Evolutionary conservation across 2,113 vertebrate genomes (phyloP).

Genomic region (Odobenus rosmarus): DNA sequence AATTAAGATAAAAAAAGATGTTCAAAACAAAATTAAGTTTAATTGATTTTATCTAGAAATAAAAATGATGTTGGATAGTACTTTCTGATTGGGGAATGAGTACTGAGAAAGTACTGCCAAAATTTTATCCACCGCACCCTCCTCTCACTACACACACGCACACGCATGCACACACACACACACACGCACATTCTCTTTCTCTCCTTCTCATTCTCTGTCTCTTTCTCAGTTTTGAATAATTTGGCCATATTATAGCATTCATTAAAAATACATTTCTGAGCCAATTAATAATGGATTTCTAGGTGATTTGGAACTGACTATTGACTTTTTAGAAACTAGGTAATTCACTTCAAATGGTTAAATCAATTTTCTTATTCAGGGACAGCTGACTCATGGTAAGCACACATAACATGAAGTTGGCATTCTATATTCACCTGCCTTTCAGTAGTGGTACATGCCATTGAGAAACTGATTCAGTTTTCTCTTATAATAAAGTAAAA

Average conservation of each 20-base stretch:
- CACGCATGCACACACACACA: not conserved
- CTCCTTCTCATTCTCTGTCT: not conserved
- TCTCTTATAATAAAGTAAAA: not conserved
- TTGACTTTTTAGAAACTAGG: not conserved
- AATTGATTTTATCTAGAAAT: not conserved
- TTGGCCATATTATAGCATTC: not conserved
- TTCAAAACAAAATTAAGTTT: constrained; percentile 1
- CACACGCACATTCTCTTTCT: not conserved
- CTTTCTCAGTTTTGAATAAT: not conserved
- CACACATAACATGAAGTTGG: not conserved
- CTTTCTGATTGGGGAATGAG: not conserved
- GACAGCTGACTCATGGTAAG: not conserved
- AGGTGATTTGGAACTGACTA: not conserved
- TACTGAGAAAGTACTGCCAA: not conserved
- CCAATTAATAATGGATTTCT: not conserved
- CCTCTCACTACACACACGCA: not conserved
- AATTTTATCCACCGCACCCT: not conserved
- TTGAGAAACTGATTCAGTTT: not conserved
- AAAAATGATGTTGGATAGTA: not conserved
- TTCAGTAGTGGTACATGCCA: not conserved
- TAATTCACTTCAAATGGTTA: not conserved
- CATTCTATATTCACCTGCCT: not conserved
- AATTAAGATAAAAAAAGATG: not conserved
- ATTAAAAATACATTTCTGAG: not conserved
- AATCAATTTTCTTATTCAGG: not conserved